Base-by-base conservation (phyloP, 2,888 invertebrate genomes). In the Charanyca ferruginea region DNA sequence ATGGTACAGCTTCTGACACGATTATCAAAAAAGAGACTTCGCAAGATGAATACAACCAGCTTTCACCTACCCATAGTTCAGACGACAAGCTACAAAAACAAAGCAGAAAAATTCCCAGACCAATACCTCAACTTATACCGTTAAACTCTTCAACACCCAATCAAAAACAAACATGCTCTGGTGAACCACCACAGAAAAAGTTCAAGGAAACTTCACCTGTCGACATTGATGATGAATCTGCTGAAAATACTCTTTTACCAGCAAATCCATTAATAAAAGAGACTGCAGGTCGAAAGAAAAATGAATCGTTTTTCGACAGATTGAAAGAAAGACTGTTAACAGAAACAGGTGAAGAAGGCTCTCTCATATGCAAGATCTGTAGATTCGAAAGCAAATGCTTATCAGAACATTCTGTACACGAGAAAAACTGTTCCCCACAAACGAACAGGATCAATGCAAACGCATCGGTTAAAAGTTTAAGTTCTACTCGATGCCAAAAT, bases 401-500 rank as follows among this genome's bases (percentile, higher is more conserved):
- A 61, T 97, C 98, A 2, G 98, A 98, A 92, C 97, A 97, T 83
- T 97, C 97, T 18, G 97, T 97, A 67, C 98, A 98, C 88, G 97
- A 97, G 85, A 97, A 97, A 88, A 95, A 94, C 63, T 98, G 97
- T 85, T 96, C 96, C 71, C 89, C 93, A 68, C 91, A 95, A 42
- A 85, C 95, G 45, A 96, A 95, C 87, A 89, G 92, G 67, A 83
- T 87, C 47, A 83, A 88, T 58, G 73, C 91, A 51, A 94, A 90
- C 76, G 89, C 96, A 8, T 85, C 95, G 41, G 92, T 93, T 70
- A 89, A 95, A 51, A 96, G 94, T 79, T 90, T 96, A 83, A 96
- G 97, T 73, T 97, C 98, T 16, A 97, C 98, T 55, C 96, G 98
- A 66, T 98, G 98, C 89, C 98, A 98, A 90, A 97, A 97, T 88